Evolutionary conservation across 1,140 invertebrate genomes (phyloP).

Genomic region (Apis dorsata): DNA sequence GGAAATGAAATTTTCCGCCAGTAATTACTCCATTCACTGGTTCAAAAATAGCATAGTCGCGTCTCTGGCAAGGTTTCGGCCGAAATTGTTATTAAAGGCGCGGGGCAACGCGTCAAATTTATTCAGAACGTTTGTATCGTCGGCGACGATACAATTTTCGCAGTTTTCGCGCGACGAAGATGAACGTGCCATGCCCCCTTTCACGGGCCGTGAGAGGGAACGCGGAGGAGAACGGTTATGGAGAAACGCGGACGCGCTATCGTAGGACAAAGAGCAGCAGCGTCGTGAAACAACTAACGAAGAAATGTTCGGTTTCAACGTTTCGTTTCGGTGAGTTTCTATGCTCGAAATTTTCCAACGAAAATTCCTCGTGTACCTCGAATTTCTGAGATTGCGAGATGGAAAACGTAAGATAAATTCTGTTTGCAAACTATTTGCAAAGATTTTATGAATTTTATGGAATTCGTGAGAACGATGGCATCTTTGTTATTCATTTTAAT

Average conservation of each 20-base stretch:
- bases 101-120: conserved; percentile 17
- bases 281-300: conserved; percentile 13
- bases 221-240: neutral
- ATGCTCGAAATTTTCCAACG: too few relatives aligned
- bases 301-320: neutral
- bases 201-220: neutral
- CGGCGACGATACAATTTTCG: conserved; percentile 19
- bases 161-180: conserved; percentile 1
- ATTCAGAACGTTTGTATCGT: conserved; percentile 30
- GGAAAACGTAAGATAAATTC: neutral
- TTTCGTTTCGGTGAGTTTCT: neutral
- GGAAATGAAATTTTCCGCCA: neutral
- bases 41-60: neutral
- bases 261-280: neutral
- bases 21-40: neutral
- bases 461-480: neutral
- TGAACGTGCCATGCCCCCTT: conserved; percentile 11
- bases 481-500: neutral
- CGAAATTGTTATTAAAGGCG: neutral
- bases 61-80: neutral
- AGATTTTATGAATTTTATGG: neutral
- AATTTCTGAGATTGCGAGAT: neutral
- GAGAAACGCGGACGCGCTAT: neutral
- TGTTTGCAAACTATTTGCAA: neutral
- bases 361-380: too few relatives aligned